Evolutionary conservation across 2,113 vertebrate genomes (phyloP).

Genomic region (Passer montanus): DNA sequence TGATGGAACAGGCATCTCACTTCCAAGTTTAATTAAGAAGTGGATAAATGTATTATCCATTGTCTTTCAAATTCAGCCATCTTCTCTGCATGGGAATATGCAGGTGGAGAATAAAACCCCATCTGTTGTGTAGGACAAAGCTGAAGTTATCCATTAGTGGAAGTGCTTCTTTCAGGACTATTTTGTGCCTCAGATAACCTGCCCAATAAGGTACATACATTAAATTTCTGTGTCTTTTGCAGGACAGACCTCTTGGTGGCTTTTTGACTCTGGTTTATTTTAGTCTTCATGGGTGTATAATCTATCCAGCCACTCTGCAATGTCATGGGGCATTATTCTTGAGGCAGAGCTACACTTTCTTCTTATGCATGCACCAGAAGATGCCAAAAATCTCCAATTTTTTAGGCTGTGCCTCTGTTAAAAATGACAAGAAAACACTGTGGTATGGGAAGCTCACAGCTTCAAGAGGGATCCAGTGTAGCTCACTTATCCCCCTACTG

Average conservation of each 20-base stretch:
- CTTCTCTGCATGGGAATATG: not conserved
- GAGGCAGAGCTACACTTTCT: not conserved
- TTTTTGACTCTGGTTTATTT: not conserved
- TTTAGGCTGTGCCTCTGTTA: not conserved
- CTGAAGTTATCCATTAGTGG: not conserved
- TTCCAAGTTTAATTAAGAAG: not conserved
- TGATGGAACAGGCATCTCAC: not conserved
- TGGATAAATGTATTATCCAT: not conserved
- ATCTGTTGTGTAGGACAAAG: not conserved
- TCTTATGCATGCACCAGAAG: not conserved
- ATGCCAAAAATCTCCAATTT: not conserved
- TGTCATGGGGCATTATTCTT: not conserved
- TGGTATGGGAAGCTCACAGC: not conserved
- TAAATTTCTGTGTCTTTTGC: not conserved
- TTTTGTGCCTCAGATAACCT: not conserved
- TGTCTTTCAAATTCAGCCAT: not conserved
- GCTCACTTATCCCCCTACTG: not conserved
- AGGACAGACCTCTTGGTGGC: not conserved
- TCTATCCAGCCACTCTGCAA: not conserved
- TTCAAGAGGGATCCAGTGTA: not conserved
- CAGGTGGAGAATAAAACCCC: not conserved
- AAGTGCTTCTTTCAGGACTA: not conserved
- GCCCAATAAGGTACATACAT: not conserved
- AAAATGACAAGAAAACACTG: not conserved
- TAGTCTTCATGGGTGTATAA: not conserved